Base-by-base conservation (phyloP, 2,113 vertebrate species). In the Pygoscelis antarcticus region DNA sequence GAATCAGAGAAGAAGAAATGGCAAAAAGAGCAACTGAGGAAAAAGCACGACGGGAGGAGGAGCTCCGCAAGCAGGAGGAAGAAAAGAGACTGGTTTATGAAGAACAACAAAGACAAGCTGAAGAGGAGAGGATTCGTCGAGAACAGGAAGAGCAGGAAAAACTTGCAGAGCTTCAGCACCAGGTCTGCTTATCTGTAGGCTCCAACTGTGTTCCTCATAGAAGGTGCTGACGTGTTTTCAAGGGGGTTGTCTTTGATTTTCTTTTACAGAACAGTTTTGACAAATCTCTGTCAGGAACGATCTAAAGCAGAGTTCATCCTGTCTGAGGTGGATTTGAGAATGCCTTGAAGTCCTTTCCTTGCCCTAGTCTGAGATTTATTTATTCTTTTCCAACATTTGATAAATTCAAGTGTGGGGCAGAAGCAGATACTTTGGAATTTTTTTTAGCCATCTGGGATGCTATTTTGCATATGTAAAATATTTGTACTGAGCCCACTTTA, bases 101-200 rank as follows among this genome's bases (percentile, higher is more conserved):
- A 52, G 98, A 99, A 6, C 98, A 98, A 4, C 98, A 98, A 26
- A 97, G 81, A 40, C 89, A 97, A 32, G 98, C 97, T 5, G 98
- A 98, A 78, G 98, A 98, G 93, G 98, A 98, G 34, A 97, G 94
- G 32, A n/a, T 90, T 66, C 95, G 64, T 20, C 92, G 96, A 58
- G 98, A 98, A 2, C 98, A 97, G 47, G 99, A 99, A 58, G 99
- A 99, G 87, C 98, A 97, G 30, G 96, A 98, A 85, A 98, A 96
- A 15, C 98, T 98, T 19, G 98, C 86, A 1, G 98, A 98, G 76
- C 98, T 98, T 49, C 98, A 99, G 8, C 98, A 97, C 49, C 99
- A 99, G 98, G 98, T 98, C 90, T 78, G 97, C 42, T 85, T 49
- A 36, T 62, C 60, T 92, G 51, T 87, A 47, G 68, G 7, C 55